Base-by-base conservation (phyloP, 2,797 vertebrate species). In the Thalassophryne amazonica region DNA sequence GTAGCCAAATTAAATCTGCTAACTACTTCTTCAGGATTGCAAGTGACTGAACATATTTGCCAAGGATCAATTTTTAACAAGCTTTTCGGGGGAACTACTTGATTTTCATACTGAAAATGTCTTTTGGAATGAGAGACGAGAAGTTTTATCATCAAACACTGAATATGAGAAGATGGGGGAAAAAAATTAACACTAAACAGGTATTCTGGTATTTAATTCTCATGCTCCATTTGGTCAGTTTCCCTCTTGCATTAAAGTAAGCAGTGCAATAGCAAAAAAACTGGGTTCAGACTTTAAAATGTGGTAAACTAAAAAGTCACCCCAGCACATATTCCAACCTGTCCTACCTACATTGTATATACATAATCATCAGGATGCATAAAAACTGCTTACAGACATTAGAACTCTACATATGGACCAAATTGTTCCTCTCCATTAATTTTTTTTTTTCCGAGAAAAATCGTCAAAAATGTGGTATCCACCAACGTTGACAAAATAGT, bases 1-100 rank as follows among this genome's bases (percentile, higher is more conserved):
- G 85, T 59, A 72, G 71, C 60, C 68, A 79, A 82, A 85, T 86
- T 70, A 81, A 82, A 84, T 78, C 52, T 28, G 63, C 52, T 73
- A 79, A 86, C 78, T 86, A 72, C 68, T 80, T 84, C 57, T 46
- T 30, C 34, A 64, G 50, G 58, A 73, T 74, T 73, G 50, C 56
- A 57, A 48, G 40, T 41, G 58, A 49, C 46, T 15, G 45, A 75
- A 51, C 42, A 59, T 81, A 63, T 66, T 58, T 59, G 58, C 62
- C 32, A 20, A 38, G 42, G 69, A 78, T 83, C 56, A 72, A 46
- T 76, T 76, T 73, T 76, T 56, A 76, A 66, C 47, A 2, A 53
- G 38, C 49, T 64, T 60, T 72, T 53, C 1, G 2, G 63, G 47
- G 32, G 33, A 36, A 41, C 53, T 69, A 57, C 45, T 31, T 64